Evolutionary conservation across 2,797 vertebrate genomes (phyloP), one percentile per base, ranked within the genome.

Genomic region (Platalea minor): DNA sequence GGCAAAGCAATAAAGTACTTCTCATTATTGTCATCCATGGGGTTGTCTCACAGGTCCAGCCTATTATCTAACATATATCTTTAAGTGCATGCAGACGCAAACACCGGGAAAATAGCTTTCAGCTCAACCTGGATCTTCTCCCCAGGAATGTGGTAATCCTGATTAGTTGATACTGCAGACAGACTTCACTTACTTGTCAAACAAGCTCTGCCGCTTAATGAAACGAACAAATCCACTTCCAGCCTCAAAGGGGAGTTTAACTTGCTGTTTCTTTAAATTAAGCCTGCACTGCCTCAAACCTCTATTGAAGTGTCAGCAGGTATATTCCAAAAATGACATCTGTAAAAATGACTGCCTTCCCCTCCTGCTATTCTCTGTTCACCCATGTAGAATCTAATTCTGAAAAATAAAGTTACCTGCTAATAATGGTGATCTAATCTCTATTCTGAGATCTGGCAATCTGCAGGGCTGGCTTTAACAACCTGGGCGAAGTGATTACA

Each of bases 201-300:
- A 91, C 63, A 95, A 96, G 39, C 41, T 82, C 73, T 89, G 57
- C 48, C 4, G 17, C 56, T 93, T 91, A 82, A 93, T 90, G 85
- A 97, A 93, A 93, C 91, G 15, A 81, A 76, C 76, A 95, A 91
- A 93, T 88, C 79, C 73, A 86, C 91, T 95, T 92, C 81, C 76
- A 88, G 23, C 68, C 89, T 92, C 78, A 81, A 91, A 94, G 91
- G 65, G 48, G 63, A 84, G 33, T 86, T 94, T 31, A 93, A 81
- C 65, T 93, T 79, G 69, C 43, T 88, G 48, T 86, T 94, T 79
- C 89, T 94, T 96, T 93, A 91, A 93, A 93, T 95, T 86, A 91
- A 67, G 45, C 65, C 51, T 88, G 11, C 17, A 54, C 59, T 91
- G 89, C 73, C 76, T 93, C 89, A 91, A 91, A 96, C 43, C 78